A percentile compares a stretch with the other conserved stretches of the same genome.
These are phyloP conservation scores for Mythimna vitellina DNA, from an alignment of 2,888 invertebrate genomes.

Conservation along the genomic window DNA sequence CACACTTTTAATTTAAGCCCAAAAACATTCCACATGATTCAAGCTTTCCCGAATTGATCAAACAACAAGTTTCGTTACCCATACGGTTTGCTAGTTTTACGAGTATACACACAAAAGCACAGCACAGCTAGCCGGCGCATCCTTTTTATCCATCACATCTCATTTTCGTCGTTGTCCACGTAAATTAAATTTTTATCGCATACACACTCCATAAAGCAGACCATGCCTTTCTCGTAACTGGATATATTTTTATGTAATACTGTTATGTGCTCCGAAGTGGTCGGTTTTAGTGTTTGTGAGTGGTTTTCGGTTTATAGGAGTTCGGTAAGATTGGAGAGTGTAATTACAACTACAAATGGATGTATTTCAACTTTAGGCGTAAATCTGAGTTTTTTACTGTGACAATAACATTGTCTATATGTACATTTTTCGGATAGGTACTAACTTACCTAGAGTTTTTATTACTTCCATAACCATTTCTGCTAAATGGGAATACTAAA, in stretches of 20 bases:
- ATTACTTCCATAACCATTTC: background rate
- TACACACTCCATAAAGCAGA: constrained; percentile 70
- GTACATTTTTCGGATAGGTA: background rate
- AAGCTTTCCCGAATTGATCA: background rate
- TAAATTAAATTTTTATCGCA: constrained; percentile 73
- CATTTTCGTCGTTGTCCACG: constrained; percentile 58
- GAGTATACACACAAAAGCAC: too few relatives aligned
- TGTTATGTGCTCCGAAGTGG: constrained; percentile 43
- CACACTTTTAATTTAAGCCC: background rate
- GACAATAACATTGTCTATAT: background rate
- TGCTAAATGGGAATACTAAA: background rate
- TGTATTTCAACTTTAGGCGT: background rate
- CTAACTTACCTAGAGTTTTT: background rate
- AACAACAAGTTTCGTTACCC: background rate
- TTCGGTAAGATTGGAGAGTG: constrained; percentile 24
- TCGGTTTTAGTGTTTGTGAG: constrained; percentile 37
- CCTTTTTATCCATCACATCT: constrained; percentile 54
- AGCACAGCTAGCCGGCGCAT: constrained; percentile 30
- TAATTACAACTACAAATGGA: constrained; percentile 11
- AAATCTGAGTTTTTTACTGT: constrained; percentile 10
- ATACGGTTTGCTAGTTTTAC: constrained; percentile 10
- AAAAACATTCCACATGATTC: background rate
- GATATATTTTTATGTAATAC: constrained; percentile 43
- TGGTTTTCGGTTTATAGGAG: constrained; percentile 33
- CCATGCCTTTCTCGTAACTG: constrained; percentile 19